Conservation (phyloP, 2,888 invertebrate species). For the Ptychoptera albimana region DNA sequence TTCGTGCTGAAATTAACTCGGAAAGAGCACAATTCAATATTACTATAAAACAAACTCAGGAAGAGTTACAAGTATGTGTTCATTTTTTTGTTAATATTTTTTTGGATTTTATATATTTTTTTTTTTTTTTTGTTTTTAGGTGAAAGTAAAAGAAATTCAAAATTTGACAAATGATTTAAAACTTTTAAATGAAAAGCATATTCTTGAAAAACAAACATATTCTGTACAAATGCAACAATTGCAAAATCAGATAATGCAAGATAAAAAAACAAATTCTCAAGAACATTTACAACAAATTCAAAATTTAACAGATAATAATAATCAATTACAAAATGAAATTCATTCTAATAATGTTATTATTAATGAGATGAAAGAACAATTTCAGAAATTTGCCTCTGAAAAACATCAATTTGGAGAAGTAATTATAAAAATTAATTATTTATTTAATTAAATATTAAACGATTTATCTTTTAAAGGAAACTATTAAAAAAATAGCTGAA, state of each 20-base stretch:
- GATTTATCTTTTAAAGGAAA: constrained; percentile 25
- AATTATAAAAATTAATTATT: too few species aligned
- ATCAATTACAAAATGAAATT: constrained; percentile 22
- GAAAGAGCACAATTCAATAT: constrained; percentile 26
- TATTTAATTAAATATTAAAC: too few species aligned
- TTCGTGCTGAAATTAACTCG: constrained; percentile 37
- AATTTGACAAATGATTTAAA: constrained; percentile 24
- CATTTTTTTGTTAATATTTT: background rate
- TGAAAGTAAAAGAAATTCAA: constrained; percentile 22
- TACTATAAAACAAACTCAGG: constrained; percentile 21
- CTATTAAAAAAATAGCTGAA: constrained; percentile 20
- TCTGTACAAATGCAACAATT: constrained; percentile 16
- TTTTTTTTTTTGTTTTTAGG: constrained; percentile 4
- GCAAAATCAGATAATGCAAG: constrained; percentile 23
- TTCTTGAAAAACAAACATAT: constrained; percentile 20
- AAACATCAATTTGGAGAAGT: constrained; percentile 17
- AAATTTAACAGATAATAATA: constrained; percentile 13
- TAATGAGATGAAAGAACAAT: constrained; percentile 15
- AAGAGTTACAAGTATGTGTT: constrained; percentile 16
- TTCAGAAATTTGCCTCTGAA: constrained; percentile 21
- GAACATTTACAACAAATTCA: constrained; percentile 24
- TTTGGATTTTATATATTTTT: too few species aligned
- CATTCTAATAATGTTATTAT: constrained; percentile 23
- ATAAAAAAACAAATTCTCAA: constrained; percentile 25
- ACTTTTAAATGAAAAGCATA: constrained; percentile 22